Base-by-base conservation (phyloP, 2,797 vertebrate genomes). In the Lithobates sylvaticus region DNA sequence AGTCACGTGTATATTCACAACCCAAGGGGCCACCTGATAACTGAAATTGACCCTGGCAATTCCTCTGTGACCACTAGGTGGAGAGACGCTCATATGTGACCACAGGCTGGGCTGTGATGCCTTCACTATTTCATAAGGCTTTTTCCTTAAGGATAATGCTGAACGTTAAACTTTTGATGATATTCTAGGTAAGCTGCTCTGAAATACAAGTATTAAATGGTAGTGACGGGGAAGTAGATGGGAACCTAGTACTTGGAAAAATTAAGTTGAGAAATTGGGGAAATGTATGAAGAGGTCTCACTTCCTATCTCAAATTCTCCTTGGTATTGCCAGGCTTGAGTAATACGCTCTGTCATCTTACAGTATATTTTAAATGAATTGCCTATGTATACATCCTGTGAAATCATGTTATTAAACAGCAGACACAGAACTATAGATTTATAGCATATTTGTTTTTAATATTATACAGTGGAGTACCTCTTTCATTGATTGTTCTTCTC, bases 401-500 rank as follows among this genome's bases (percentile, higher is more conserved):
- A 39, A 36, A 13, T 58, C 6, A 9, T 10, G 9, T 42, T 47
- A 10, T 15, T 27, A 32, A 69, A n/a, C n/a, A 18, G 16, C 26
- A 61, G 15, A 27, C 23, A 73, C 16, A 64, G 34, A 23, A 32
- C 27, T 67, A 12, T 15, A 23, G 21, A 65, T 2, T 65, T n/a
- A 5, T 26, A 54, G 0, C 21, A 61, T 61, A 61, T 21, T 61
- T 36, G 23, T 76, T 54, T 34, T 5, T 16, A 42, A 16, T 64
- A n/a, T 69, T 18, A 54, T 61, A 18, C 54, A 6, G 18, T 61
- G 27, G 13, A 67, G n/a, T 26, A 1, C 64, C n/a, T 27, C 23
- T 89, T 80, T 93, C n/a, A n/a, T n/a, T 74, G 88, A 58, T 39
- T 1, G 89, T 0, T 89, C 44, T 0, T 84, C 0, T 47, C 65